A percentile compares a stretch with the other conserved stretches of the same genome.
phyloP scores from a whole-genome alignment of 2,888 invertebrate species.

The Pasiphila rectangulata region DNA sequence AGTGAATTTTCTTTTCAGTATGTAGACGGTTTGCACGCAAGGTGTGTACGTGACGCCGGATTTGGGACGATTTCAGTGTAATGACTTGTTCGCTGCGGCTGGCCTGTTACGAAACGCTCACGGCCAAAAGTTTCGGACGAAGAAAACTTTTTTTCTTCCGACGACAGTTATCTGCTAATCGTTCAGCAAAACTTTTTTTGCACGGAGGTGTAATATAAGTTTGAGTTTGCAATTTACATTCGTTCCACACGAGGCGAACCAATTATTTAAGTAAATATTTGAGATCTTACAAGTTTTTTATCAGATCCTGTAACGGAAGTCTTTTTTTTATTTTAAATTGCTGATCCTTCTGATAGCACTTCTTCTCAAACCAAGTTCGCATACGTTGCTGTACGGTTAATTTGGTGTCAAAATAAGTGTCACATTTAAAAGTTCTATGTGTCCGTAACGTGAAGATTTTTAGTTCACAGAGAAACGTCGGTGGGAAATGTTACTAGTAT shows the following conservation, averaged over 20 bases:
- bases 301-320: constrained; percentile 44
- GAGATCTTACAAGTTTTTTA: constrained; percentile 42
- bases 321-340: constrained; percentile 39
- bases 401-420: constrained; percentile 44
- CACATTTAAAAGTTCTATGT: constrained; percentile 43
- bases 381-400: constrained; percentile 49
- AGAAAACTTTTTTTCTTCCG: constrained; percentile 60
- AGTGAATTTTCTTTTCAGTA: constrained; percentile 53
- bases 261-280: constrained; percentile 59
- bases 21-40: constrained; percentile 46
- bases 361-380: too few relatives aligned
- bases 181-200: constrained; percentile 63
- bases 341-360: not conserved
- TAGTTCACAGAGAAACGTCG: constrained; percentile 62
- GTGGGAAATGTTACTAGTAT: constrained; percentile 67
- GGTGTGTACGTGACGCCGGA: constrained; percentile 49
- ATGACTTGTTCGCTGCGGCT: constrained; percentile 48
- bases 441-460: constrained; percentile 60
- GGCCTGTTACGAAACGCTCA: constrained; percentile 65
- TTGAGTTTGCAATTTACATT: constrained; percentile 41
- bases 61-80: constrained; percentile 64
- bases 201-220: constrained; percentile 48
- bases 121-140: constrained; percentile 55
- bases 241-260: constrained; percentile 39
- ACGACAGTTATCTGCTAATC: constrained; percentile 70